Percentiles rank a stretch among this genome's conserved stretches.
These are phyloP conservation scores for Orchesellides sinensis DNA, from an alignment of 2,888 invertebrate species.

Conservation along the genomic window DNA sequence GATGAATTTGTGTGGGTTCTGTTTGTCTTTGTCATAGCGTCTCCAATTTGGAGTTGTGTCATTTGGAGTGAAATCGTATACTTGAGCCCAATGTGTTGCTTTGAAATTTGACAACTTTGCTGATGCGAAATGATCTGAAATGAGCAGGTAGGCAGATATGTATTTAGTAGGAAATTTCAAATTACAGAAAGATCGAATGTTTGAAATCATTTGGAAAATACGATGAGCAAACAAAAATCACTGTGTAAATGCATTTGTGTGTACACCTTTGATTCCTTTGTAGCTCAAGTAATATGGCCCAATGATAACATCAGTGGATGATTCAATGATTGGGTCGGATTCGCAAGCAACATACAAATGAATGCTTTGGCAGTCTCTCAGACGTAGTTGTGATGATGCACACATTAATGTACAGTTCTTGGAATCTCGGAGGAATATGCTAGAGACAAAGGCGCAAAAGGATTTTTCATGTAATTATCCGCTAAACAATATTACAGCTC, in stretches of 20 bases:
- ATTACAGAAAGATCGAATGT: neutral
- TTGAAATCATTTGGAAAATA: neutral
- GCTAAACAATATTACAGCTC: no score
- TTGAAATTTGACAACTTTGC: slow-evolving; percentile 70
- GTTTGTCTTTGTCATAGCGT: slow-evolving; percentile 60
- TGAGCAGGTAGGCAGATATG: neutral
- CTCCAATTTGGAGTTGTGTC: slow-evolving; percentile 65
- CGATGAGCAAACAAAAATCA: neutral
- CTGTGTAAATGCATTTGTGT: neutral
- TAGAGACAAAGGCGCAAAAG: no score
- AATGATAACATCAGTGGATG: slow-evolving; percentile 64
- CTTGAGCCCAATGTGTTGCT: slow-evolving; percentile 69
- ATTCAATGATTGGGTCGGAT: slow-evolving; percentile 72
- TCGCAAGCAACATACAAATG: slow-evolving; percentile 70
- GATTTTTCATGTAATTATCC: no score
- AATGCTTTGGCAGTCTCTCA: slow-evolving; percentile 71
- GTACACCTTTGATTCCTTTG: slow-evolving; percentile 68
- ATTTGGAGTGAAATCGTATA: slow-evolving; percentile 72
- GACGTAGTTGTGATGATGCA: slow-evolving; percentile 70
- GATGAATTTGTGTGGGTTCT: slow-evolving; percentile 61
- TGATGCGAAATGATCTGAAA: slow-evolving; percentile 69
- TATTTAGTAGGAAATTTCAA: no score
- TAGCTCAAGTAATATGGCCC: slow-evolving; percentile 71
- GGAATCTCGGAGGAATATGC: slow-evolving; percentile 70
- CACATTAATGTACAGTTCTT: slow-evolving; percentile 70